phyloP scores from a whole-genome alignment of 1,140 invertebrate species.

The Scaptomyza pallida region DNA sequence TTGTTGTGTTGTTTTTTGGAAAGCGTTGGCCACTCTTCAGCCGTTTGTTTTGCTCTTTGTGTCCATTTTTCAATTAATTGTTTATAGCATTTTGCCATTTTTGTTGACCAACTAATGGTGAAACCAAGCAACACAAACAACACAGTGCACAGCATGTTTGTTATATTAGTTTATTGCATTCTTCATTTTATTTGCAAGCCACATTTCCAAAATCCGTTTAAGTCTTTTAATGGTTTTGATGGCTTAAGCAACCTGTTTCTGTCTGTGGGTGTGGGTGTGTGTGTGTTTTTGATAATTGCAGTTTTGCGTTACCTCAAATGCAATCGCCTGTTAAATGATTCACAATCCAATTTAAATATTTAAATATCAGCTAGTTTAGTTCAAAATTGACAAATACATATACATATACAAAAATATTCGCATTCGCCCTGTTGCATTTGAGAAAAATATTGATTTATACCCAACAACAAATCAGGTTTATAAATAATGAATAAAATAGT shows the following conservation, averaged over 20 bases:
- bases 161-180: neutral
- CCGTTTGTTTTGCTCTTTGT: neutral
- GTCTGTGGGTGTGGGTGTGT: too few relatives aligned
- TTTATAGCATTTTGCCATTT: slow-evolving; percentile 24
- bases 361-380: slow-evolving; percentile 3
- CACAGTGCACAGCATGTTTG: neutral
- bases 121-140: neutral
- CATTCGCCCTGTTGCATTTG: too few relatives aligned
- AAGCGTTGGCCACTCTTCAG: slow-evolving; percentile 11
- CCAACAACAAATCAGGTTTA: too few relatives aligned
- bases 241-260: neutral
- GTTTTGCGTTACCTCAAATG: slow-evolving; percentile 1
- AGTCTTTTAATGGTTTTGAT: neutral
- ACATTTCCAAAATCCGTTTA: slow-evolving; percentile 4
- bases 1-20: too few relatives aligned
- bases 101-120: neutral
- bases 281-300: neutral
- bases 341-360: slow-evolving; percentile 15
- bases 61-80: slow-evolving; percentile 43
- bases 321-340: slow-evolving; percentile 9
- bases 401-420: too few relatives aligned
- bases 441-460: slow-evolving; percentile 17
- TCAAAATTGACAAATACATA: slow-evolving; percentile 15
- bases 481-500: neutral
- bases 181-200: neutral